Percentiles rank a stretch among this genome's conserved stretches.
Evolutionary conservation across 1,140 invertebrate species (phyloP).

Genomic region (Tetramorium simillimum): DNA sequence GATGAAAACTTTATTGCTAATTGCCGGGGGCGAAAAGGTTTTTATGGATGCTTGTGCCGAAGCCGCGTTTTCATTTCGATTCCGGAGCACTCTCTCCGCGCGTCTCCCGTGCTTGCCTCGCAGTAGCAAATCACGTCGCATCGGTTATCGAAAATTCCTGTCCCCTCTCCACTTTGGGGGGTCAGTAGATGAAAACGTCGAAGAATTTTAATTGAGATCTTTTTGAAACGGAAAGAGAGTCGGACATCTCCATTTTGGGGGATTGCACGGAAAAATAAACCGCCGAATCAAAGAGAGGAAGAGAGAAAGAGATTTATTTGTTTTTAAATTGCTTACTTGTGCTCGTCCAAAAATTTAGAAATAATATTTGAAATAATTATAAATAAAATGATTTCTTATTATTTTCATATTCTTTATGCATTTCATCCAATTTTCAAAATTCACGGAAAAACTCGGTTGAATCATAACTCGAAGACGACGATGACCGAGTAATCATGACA

Average conservation of each 20-base stretch:
- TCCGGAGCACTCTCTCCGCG: constrained; percentile 66
- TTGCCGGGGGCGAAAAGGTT: constrained; percentile 81
- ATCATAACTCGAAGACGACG: not conserved
- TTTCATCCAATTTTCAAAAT: not conserved
- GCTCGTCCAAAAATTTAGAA: not conserved
- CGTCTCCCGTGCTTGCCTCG: not conserved
- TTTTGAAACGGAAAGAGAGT: not conserved
- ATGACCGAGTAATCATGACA: not conserved
- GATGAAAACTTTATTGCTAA: constrained; percentile 84
- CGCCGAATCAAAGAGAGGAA: not conserved
- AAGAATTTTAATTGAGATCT: constrained; percentile 63
- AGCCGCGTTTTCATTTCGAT: constrained; percentile 81
- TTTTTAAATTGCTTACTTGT: not conserved
- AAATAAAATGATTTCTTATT: not conserved
- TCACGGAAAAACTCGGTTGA: not conserved
- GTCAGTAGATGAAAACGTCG: constrained; percentile 65
- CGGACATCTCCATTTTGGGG: constrained; percentile 45
- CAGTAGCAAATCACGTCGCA: constrained; percentile 42
- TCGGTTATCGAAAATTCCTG: constrained; percentile 22
- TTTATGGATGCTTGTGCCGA: constrained; percentile 78
- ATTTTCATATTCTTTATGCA: not conserved
- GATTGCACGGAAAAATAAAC: constrained; percentile 10
- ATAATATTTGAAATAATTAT: not conserved
- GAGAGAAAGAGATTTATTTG: not conserved
- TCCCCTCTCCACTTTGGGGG: constrained; percentile 25